A percentile compares a stretch with the other conserved stretches of the same genome.
Evolutionary conservation across 2,888 invertebrate species (phyloP).

Genomic region (Aplocera efformata): DNA sequence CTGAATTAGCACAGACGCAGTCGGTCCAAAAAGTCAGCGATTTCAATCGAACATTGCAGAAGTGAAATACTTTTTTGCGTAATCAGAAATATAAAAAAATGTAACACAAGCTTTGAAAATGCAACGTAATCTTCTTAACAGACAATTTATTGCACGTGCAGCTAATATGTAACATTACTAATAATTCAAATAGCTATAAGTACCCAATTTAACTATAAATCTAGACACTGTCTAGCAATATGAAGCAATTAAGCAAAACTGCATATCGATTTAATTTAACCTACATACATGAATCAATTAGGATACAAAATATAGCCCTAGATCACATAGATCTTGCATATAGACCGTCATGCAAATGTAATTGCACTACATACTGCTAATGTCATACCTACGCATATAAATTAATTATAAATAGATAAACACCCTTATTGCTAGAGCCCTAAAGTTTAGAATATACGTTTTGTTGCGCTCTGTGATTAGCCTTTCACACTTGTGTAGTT

Average conservation of each 20-base stretch:
- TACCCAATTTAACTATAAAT: no score
- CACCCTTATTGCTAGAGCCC: constrained; percentile 18
- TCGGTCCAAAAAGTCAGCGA: no score
- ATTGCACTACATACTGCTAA: constrained; percentile 31
- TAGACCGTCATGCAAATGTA: constrained; percentile 38
- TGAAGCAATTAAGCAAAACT: constrained; percentile 6
- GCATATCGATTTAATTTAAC: constrained; percentile 11
- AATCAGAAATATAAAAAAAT: no score
- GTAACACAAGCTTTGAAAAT: no score
- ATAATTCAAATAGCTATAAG: no score
- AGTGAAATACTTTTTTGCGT: no score
- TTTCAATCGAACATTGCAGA: no score
- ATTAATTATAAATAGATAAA: constrained; percentile 26
- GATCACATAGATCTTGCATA: constrained; percentile 19
- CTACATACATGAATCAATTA: constrained; percentile 18
- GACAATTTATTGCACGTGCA: no score
- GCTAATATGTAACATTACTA: no score
- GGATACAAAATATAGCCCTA: constrained; percentile 8
- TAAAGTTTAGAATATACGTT: constrained; percentile 27
- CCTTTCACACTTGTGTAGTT: constrained; percentile 37
- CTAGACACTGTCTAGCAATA: background rate
- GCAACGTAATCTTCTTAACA: no score
- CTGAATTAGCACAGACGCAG: no score
- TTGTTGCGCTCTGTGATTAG: constrained; percentile 25
- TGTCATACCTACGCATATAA: constrained; percentile 43